Evolutionary conservation across 2,113 vertebrate genomes (phyloP).

Genomic region (Tragulus kanchil): DNA sequence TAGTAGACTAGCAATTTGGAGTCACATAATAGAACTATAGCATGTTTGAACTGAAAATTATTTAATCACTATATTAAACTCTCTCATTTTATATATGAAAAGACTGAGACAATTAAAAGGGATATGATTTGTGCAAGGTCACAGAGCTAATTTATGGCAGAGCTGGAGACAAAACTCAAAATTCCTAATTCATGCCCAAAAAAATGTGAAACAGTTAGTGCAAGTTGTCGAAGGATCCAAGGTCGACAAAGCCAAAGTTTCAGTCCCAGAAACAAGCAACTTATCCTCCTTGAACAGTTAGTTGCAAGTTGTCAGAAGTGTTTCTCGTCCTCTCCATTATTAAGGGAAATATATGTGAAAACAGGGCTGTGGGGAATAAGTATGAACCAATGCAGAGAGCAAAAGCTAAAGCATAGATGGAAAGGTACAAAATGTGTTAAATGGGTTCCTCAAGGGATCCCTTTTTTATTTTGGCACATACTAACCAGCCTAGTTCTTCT

Average conservation of each 20-base stretch:
- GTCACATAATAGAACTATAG: neutral
- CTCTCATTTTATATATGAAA: slow-evolving; percentile 10
- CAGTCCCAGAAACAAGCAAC: neutral
- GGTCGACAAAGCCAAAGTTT: neutral
- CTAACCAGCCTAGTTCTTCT: neutral
- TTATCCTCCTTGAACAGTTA: neutral
- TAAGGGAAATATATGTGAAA: neutral
- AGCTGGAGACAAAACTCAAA: slow-evolving; percentile 26
- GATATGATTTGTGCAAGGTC: neutral
- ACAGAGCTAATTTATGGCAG: neutral
- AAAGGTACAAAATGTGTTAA: neutral
- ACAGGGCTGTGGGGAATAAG: neutral
- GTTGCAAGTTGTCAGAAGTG: neutral
- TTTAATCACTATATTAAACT: neutral
- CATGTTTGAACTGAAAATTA: neutral
- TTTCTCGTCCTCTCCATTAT: neutral
- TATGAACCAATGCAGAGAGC: neutral
- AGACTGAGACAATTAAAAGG: neutral
- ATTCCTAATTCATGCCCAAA: neutral
- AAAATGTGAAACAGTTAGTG: no score
- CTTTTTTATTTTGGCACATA: neutral
- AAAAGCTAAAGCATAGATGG: neutral
- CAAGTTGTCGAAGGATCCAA: slow-evolving; percentile 4
- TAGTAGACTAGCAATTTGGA: neutral
- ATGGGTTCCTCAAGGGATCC: neutral